A percentile compares a stretch with the other conserved stretches of the same genome.
These are phyloP conservation scores for Hedya salicella DNA, from an alignment of 2,888 invertebrate genomes.

Conservation along the genomic window DNA sequence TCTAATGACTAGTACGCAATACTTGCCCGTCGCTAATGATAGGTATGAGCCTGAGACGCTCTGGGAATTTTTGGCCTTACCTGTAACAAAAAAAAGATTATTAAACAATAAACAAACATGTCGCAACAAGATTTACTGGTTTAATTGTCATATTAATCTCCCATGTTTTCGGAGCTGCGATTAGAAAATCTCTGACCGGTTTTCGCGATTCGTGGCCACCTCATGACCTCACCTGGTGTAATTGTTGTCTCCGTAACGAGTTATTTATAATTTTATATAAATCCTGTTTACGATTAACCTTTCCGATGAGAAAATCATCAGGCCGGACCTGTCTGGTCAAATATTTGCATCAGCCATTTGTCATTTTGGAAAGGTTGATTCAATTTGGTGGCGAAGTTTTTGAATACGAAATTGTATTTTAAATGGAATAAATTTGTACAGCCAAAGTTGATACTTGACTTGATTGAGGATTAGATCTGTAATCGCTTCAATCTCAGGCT, in stretches of 20 bases:
- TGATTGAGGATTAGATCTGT: conserved; percentile 39
- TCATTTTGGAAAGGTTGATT: conserved; percentile 47
- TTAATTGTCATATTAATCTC: conserved; percentile 13
- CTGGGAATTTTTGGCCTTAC: conserved; percentile 53
- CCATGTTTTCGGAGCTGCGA: conserved; percentile 9
- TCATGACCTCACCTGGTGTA: conserved; percentile 60
- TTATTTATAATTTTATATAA: conserved; percentile 50
- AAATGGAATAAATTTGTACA: conserved; percentile 41
- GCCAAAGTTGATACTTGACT: conserved; percentile 32
- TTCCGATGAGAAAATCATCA: conserved; percentile 77
- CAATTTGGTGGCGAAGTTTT: conserved; percentile 36
- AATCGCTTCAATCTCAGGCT: conserved; percentile 34
- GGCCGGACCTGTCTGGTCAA: conserved; percentile 65
- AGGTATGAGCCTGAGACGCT: not conserved
- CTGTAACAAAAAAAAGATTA: conserved; percentile 59
- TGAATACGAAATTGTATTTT: conserved; percentile 41
- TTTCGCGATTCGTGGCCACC: conserved; percentile 51
- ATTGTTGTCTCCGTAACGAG: conserved; percentile 65
- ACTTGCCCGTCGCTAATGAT: conserved; percentile 34
- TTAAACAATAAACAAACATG: not conserved
- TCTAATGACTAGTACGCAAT: conserved; percentile 24
- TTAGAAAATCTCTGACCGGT: conserved; percentile 54
- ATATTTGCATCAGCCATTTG: conserved; percentile 67
- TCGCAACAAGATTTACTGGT: conserved; percentile 14
- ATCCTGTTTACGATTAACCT: conserved; percentile 64